Percentiles rank a stretch among this genome's conserved stretches.
phyloP scores from a whole-genome alignment of 2,888 invertebrate species.

The Parnassius apollo region DNA sequence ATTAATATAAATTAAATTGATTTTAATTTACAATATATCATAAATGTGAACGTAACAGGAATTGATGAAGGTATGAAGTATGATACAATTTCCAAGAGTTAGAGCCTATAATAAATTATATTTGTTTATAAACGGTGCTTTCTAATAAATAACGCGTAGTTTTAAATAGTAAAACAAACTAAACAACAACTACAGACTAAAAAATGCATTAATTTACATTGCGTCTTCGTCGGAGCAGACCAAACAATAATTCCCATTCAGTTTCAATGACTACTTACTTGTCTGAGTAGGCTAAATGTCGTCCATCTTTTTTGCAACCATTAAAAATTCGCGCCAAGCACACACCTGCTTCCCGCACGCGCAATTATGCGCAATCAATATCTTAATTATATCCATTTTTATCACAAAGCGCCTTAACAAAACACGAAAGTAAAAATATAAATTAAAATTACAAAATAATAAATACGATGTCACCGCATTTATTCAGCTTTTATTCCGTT shows the following conservation, averaged over 20 bases:
- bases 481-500: conserved; percentile 22
- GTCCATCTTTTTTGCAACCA: conserved; percentile 24
- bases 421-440: conserved; percentile 25
- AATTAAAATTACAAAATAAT: conserved; percentile 25
- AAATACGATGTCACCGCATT: conserved; percentile 23
- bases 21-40: neutral
- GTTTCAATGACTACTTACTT: conserved; percentile 25
- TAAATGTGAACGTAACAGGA: neutral
- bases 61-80: neutral
- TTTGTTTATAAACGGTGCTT: neutral
- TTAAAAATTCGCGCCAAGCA: conserved; percentile 32
- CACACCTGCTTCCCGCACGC: conserved; percentile 33
- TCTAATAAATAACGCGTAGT: conserved; percentile 5
- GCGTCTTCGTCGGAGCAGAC: conserved; percentile 7
- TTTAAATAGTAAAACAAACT: neutral
- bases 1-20: too few relatives aligned
- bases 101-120: conserved; percentile 1
- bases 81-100: neutral
- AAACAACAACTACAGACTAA: conserved; percentile 5
- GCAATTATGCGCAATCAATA: conserved; percentile 41
- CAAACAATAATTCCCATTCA: conserved; percentile 25
- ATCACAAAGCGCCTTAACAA: conserved; percentile 29
- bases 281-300: conserved; percentile 16
- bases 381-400: conserved; percentile 41
- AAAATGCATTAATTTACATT: conserved; percentile 9